A percentile compares a stretch with the other conserved stretches of the same genome.
These are phyloP conservation scores for Agriopis aurantiaria DNA, from an alignment of 2,888 invertebrate species.

Conservation along the genomic window DNA sequence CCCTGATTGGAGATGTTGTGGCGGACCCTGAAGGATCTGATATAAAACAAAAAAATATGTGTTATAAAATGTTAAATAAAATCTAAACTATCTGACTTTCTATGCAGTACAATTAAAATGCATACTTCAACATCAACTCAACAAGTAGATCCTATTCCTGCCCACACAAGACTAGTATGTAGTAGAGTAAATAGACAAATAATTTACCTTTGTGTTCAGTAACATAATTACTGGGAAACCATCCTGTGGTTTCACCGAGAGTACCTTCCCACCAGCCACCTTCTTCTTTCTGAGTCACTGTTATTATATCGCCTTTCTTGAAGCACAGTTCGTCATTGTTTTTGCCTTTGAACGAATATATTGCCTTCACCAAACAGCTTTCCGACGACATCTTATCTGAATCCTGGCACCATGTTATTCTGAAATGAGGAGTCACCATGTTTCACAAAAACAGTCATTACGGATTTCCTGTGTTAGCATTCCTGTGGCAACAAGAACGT, in stretches of 20 bases:
- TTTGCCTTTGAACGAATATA: conserved; percentile 97
- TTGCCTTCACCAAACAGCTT: conserved; percentile 93
- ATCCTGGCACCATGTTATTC: conserved; percentile 68
- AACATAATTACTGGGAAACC: conserved; percentile 99
- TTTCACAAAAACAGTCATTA: conserved; percentile 21
- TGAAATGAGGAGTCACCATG: conserved; percentile 48
- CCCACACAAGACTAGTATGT: conserved; percentile 11
- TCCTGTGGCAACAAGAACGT: conserved; percentile 8
- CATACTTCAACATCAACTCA: background rate
- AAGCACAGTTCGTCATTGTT: conserved; percentile 99
- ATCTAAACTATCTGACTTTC: background rate
- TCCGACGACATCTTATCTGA: conserved; percentile 84
- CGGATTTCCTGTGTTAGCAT: conserved; percentile 26
- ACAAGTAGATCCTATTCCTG: conserved; percentile 3
- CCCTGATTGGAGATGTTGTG: conserved; percentile 88
- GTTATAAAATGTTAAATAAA: background rate
- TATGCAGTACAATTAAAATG: background rate
- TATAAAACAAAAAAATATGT: background rate
- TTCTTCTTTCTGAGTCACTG: conserved; percentile 97
- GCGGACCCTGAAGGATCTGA: conserved; percentile 85
- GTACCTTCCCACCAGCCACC: conserved; percentile 99
- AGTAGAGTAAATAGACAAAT: background rate
- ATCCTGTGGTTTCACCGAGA: conserved; percentile 96
- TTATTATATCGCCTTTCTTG: conserved; percentile 98
- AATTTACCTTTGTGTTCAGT: conserved; percentile 91